These are phyloP conservation scores for Schizothorax lantsangensis DNA, from an alignment of 2,797 vertebrate species.

Conservation along the genomic window DNA sequence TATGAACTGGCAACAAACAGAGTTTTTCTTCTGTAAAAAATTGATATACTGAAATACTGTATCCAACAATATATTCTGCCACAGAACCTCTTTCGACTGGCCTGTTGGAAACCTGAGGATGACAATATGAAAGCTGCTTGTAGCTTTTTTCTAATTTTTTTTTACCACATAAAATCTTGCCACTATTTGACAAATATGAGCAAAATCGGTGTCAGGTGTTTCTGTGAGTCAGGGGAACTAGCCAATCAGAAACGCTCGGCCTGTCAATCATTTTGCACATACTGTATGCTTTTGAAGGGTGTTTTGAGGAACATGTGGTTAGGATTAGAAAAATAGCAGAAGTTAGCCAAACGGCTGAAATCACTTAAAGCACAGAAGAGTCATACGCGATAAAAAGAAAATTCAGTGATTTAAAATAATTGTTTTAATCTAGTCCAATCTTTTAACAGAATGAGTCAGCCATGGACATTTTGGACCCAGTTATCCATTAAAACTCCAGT, in stretches of 20 bases:
- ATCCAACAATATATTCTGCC: not conserved
- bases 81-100: not conserved
- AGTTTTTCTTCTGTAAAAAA: not conserved
- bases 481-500: not conserved
- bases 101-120: not conserved
- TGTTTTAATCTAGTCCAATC: not conserved
- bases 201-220: not conserved
- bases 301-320: conserved; percentile 25
- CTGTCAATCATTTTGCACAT: not conserved
- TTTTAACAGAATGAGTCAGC: not conserved
- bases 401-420: not conserved
- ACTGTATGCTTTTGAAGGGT: not conserved
- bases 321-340: conserved; percentile 10
- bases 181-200: not conserved
- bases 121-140: not conserved
- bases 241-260: not conserved
- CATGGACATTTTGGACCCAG: not conserved
- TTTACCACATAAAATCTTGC: not conserved
- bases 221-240: not conserved
- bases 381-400: not conserved
- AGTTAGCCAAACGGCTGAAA: conserved; percentile 15
- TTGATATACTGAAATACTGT: not conserved
- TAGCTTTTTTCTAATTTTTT: no score
- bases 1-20: not conserved
- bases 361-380: conserved; percentile 10